These are phyloP conservation scores for Ligdia adustata DNA, from an alignment of 2,888 invertebrate genomes.

Conservation along the genomic window DNA sequence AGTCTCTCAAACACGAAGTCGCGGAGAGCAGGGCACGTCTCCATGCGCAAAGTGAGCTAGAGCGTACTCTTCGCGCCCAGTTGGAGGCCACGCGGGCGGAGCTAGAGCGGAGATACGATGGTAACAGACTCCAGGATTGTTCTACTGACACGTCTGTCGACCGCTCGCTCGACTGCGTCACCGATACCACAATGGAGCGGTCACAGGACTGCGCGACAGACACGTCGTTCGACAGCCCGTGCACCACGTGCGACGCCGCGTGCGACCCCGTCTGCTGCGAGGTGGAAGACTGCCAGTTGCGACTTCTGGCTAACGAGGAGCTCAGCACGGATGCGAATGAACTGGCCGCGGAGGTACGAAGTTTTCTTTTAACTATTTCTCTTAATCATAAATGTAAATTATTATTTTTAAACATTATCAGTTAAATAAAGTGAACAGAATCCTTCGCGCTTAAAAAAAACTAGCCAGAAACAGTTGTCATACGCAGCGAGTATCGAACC, in stretches of 20 bases:
- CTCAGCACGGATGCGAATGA: conserved; percentile 76
- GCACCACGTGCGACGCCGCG: conserved; percentile 69
- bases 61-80: conserved; percentile 75
- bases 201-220: conserved; percentile 37
- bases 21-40: conserved; percentile 72
- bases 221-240: conserved; percentile 50
- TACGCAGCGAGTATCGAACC: too few relatives aligned
- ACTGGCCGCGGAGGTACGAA: conserved; percentile 71
- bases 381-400: too few relatives aligned
- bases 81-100: conserved; percentile 73
- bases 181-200: conserved; percentile 27
- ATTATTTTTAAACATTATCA: too few relatives aligned
- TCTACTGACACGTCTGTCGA: conserved; percentile 44
- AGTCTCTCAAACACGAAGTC: conserved; percentile 75
- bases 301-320: conserved; percentile 67
- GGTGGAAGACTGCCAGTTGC: conserved; percentile 64
- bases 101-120: conserved; percentile 41
- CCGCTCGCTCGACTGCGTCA: conserved; percentile 49
- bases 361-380: too few relatives aligned
- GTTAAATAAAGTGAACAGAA: too few relatives aligned
- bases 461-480: too few relatives aligned
- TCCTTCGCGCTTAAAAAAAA: too few relatives aligned
- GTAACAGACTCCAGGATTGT: conserved; percentile 35
- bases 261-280: conserved; percentile 75
- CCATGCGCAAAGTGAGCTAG: conserved; percentile 75